Conservation (phyloP, 2,113 vertebrate species). For the Rhinoptilus africanus region DNA sequence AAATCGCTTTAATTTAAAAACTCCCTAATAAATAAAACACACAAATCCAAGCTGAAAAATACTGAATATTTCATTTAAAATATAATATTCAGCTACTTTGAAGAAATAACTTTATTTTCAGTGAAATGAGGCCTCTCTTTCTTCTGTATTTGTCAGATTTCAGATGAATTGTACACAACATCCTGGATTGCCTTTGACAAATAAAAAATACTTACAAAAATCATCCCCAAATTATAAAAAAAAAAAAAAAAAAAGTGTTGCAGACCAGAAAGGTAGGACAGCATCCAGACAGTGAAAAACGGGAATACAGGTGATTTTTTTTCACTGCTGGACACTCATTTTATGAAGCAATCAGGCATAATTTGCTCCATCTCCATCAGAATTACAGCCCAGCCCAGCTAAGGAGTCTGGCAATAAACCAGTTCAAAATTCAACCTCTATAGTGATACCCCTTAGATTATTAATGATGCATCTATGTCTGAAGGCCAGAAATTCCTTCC, state of each 20-base stretch:
- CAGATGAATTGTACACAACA: not conserved
- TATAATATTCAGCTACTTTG: not conserved
- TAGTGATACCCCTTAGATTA: not conserved
- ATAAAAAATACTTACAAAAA: not conserved
- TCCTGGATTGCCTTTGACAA: not conserved
- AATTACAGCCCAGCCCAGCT: not conserved
- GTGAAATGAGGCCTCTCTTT: not conserved
- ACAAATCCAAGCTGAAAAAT: not conserved
- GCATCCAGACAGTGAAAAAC: not conserved
- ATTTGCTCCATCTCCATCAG: not conserved
- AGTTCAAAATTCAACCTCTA: not conserved
- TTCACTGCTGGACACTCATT: not conserved
- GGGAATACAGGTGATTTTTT: not conserved
- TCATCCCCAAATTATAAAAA: not conserved
- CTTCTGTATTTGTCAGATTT: not conserved
- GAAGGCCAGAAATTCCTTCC: not conserved
- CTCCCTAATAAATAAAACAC: not conserved
- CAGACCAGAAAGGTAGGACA: not conserved
- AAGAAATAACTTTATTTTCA: conserved; percentile 21
- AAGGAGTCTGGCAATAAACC: not conserved
- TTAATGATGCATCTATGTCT: not conserved
- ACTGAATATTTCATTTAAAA: not conserved
- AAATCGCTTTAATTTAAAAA: not conserved
- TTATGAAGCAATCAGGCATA: not conserved
- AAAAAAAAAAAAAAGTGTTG: not conserved